Evolutionary conservation across 2,797 vertebrate species (phyloP), one percentile per base, ranked within the genome.

Genomic region (Tachyglossus aculeatus): DNA sequence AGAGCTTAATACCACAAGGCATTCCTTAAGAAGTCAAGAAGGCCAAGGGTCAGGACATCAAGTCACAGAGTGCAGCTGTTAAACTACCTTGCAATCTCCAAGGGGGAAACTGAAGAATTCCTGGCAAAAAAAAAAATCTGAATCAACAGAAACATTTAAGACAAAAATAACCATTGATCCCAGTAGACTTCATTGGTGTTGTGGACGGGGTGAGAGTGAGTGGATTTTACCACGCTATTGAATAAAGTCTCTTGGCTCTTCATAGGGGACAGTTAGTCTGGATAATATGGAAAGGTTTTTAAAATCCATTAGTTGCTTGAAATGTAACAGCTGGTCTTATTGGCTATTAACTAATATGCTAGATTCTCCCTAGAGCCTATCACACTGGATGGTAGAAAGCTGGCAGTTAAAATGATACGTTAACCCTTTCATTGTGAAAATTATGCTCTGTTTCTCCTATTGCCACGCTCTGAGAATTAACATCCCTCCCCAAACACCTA

Each of bases 261-360:
- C 53, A 44, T 71, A 43, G 78, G 24, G 5, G 88, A 88, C 83
- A 83, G 67, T 48, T 38, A 82, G 71, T 88, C 88, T 86, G 89
- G 87, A 85, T 74, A 90, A 86, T 90, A 80, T 86, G 90, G 87
- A 89, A 88, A 88, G 81, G 78, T 88, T 92, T n/a, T 92, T 91
- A 87, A 91, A 89, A 83, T 89, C 91, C 88, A 78, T 92, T 92
- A 88, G 85, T 91, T 90, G 86, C 85, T 91, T 90, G 90, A 92
- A 89, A 86, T 87, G 84, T 67, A 92, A 81, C 87, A 93, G 87
- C 84, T 84, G 87, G 83, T 56, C 77, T 87, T 67, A 85, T 87
- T 90, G 86, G 86, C 83, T 88, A 90, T 87, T 79, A 89, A 86
- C 82, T 88, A 88, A 80, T 87, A 77, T 80, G 81, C 74, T 74